phyloP scores from a whole-genome alignment of 2,888 invertebrate species.

The Megamerina dolium region DNA sequence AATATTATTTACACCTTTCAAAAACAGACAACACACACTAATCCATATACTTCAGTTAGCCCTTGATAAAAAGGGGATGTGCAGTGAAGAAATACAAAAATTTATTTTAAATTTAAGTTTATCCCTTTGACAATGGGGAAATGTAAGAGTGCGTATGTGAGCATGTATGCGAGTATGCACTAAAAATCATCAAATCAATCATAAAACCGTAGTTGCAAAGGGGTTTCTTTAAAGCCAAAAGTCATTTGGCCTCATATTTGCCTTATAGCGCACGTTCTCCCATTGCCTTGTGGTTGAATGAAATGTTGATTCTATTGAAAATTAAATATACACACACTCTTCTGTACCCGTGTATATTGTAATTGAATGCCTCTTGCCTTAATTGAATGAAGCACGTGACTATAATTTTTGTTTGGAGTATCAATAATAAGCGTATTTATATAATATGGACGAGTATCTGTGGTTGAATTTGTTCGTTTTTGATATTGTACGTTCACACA shows the following conservation, averaged over 20 bases:
- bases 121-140: too few species aligned
- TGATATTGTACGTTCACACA: too few species aligned
- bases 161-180: too few species aligned
- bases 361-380: slow-evolving; percentile 2
- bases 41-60: too few species aligned
- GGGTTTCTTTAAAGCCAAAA: slow-evolving; percentile 33
- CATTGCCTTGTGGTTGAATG: slow-evolving; percentile 25
- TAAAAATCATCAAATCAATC: slow-evolving; percentile 34
- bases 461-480: too few species aligned
- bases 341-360: neutral
- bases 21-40: slow-evolving; percentile 21
- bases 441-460: too few species aligned
- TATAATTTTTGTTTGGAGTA: slow-evolving; percentile 45
- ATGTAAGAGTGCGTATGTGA: too few species aligned
- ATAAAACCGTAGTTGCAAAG: slow-evolving; percentile 33
- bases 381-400: slow-evolving; percentile 42
- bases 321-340: slow-evolving; percentile 25
- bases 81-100: too few species aligned
- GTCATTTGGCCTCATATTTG: slow-evolving; percentile 33
- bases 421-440: slow-evolving; percentile 45
- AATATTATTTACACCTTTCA: slow-evolving; percentile 43
- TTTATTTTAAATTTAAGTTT: too few species aligned
- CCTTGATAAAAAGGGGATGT: too few species aligned
- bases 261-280: slow-evolving; percentile 21
- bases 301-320: slow-evolving; percentile 37